These are phyloP conservation scores for Ammodytes dubius DNA, from an alignment of 2,113 vertebrate species.

Conservation along the genomic window DNA sequence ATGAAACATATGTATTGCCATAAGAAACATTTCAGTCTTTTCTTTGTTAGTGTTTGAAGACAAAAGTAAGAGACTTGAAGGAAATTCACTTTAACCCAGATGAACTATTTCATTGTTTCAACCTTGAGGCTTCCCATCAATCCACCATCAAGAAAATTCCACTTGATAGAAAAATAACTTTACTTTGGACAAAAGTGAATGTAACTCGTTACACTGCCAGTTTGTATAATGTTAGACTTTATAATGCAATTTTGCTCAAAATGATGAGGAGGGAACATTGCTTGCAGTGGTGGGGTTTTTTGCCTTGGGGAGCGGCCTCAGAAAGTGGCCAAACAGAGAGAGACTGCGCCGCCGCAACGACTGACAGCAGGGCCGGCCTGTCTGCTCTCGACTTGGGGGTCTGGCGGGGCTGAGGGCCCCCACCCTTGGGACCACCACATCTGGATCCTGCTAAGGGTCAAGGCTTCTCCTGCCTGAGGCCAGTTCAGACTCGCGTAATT, in stretches of 20 bases:
- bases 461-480: constrained; percentile 96
- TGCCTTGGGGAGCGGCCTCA: constrained; percentile 71
- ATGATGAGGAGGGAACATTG: neutral
- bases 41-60: neutral
- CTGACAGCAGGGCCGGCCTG: constrained; percentile 81
- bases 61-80: neutral
- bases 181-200: neutral
- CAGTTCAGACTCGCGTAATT: constrained; percentile 93
- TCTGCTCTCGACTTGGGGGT: constrained; percentile 84
- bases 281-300: constrained; percentile 54
- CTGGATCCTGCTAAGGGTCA: constrained; percentile 99
- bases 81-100: neutral
- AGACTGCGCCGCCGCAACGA: constrained; percentile 69
- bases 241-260: neutral
- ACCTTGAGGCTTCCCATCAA: neutral
- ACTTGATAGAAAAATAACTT: neutral
- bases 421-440: constrained; percentile 94
- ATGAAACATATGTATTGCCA: neutral
- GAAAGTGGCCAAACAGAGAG: constrained; percentile 74
- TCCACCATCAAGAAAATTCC: neutral
- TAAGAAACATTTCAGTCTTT: neutral
- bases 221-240: neutral
- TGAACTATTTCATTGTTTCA: neutral
- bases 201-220: neutral
- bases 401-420: constrained; percentile 77